Base-by-base conservation (phyloP, 1,140 invertebrate species). In the Tetramorium alpestre region DNA sequence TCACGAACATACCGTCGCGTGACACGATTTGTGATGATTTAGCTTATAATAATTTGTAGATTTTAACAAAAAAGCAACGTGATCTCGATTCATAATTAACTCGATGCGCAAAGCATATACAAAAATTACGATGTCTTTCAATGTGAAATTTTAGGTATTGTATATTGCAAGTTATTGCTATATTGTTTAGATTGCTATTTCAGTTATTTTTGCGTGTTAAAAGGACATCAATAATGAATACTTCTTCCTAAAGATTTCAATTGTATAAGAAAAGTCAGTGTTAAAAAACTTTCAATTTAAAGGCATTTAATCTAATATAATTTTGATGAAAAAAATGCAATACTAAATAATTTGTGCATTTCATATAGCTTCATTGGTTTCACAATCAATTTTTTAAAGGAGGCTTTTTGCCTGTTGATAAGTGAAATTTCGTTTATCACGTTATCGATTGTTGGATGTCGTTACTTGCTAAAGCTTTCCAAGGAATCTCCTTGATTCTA, bases 391-490 rank as follows among this genome's bases (percentile, higher is more conserved):
- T 25, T 56, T 56, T 58, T 13, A 49, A 44, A 56, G 2, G 41
- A 75, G 13, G 13, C 25, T 73, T 49, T 73, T 84, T 73, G 25
- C 0, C 8, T 38, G 25, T 1, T 73, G 54, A 73, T 60, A 73
- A 84, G 2, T 13, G 2, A 38, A 73, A 10, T 33, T 25, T 22
- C 25, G 25, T 1, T 51, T 7, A 25, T 13, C 3, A 18, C 62
- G 73, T 73, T 84, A 84, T 73, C 80, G 54, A 8, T 41, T 13
- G 80, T 3, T 44, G 7, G 25, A 16, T 75, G 38, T 47, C 41
- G 7, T 10, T 47, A 56, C 69, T 75, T 60, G 4, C 25, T 22
- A 60, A 38, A 82, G 54, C 67, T 84, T 62, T 13, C 5, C 49
- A 18, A 44, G 8, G 6, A 56, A 44, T 38, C 3, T 82, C 13